Base-by-base conservation (phyloP, 1,140 invertebrate genomes). In the Dendroctonus valens region DNA sequence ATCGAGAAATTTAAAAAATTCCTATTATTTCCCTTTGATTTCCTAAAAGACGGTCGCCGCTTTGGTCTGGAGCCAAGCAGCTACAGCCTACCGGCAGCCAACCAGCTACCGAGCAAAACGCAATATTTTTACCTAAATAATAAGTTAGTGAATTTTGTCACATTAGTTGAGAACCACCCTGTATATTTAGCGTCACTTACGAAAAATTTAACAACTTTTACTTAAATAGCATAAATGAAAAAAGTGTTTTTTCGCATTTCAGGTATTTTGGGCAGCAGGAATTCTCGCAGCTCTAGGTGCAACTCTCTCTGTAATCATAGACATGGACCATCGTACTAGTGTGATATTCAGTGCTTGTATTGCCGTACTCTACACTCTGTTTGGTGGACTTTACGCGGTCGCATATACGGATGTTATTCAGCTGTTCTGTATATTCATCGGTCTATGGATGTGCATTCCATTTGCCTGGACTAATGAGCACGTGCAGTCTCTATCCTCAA, bases 341-440 rank as follows among this genome's bases (percentile, higher is more conserved):
- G 94, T 99, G 51, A 94, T 99, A 65, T 84, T 98, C 71, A 98
- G 95, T 69, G 91, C 97, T 4, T 93, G 89, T 78, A 96, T 99
- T 68, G 97, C 97, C 11, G 89, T 99, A 37, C 92, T 97, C 79
- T 99, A 99, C 82, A 99, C 97, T 0, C 84, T 99, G 12, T 96
- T 98, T 77, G 97, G 97, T 0, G 97, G 97, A 0, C 85, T 99
- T 7, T 99, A 99, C 80, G 93, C 96, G 44, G 97, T 99, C 41
- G 97, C 97, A 0, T 99, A 98, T 78, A 99, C 97, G 2, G 97
- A 99, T 79, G 96, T 99, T 70, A 96, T 99, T 70, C 97, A 99
- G 80, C 85, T 99, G 2, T 96, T 98, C 83, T 98, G 96, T 81
- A 99, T 99, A 76, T 98, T 99, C 81, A 87, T 98, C 71, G 97